A percentile compares a stretch with the other conserved stretches of the same genome.
Evolutionary conservation across 2,113 vertebrate genomes (phyloP).

Genomic region (Gobiocypris rarus): DNA sequence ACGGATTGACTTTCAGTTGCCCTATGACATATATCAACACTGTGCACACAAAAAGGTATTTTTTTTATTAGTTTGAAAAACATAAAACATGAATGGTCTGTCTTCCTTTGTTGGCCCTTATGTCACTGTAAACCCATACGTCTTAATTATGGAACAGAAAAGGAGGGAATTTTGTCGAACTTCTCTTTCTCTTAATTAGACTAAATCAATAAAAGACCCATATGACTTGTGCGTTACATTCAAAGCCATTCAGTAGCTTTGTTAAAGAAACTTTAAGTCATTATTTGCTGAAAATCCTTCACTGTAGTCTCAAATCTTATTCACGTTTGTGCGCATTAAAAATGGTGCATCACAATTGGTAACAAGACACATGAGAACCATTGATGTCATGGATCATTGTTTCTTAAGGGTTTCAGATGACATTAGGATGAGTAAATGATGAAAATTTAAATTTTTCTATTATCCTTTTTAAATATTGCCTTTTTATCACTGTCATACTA

Average conservation of each 20-base stretch:
- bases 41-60: conserved; percentile 95
- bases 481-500: neutral
- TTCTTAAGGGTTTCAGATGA: neutral
- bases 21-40: conserved; percentile 96
- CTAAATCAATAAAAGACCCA: neutral
- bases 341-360: neutral
- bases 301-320: too few relatives aligned
- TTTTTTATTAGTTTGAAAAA: neutral
- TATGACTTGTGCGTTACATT: neutral
- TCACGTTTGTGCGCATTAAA: neutral
- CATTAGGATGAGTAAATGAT: neutral
- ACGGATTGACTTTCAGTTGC: conserved; percentile 94
- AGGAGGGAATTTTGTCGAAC: neutral
- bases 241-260: too few relatives aligned
- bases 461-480: neutral
- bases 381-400: neutral
- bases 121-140: neutral
- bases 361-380: neutral
- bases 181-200: neutral
- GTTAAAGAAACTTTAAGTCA: too few relatives aligned
- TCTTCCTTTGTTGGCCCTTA: neutral
- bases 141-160: neutral
- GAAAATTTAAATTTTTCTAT: neutral
- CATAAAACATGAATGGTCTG: neutral
- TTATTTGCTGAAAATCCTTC: too few relatives aligned